Percentiles rank a stretch among this genome's conserved stretches.
Conservation (phyloP, 2,888 invertebrate genomes). For the Drosophila flavopinicola region DNA sequence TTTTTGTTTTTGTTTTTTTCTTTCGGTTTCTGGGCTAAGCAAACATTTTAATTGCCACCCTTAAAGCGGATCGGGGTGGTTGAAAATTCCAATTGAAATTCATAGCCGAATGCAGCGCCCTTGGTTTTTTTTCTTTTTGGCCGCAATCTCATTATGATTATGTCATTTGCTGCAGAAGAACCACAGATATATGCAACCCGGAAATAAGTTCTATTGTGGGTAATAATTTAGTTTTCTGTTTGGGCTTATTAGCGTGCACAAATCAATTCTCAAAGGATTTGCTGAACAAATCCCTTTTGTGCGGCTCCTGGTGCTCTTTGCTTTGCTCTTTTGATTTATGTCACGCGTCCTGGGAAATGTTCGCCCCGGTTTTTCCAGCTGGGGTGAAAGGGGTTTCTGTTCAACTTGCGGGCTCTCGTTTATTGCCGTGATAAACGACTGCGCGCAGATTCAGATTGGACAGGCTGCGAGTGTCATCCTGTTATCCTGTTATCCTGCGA, state of each 20-base stretch:
- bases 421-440: constrained; percentile 61
- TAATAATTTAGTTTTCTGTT: constrained; percentile 75
- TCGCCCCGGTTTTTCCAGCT: constrained; percentile 26
- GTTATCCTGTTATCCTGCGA: constrained; percentile 37
- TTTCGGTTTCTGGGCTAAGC: constrained; percentile 39
- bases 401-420: constrained; percentile 55
- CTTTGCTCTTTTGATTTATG: constrained; percentile 63
- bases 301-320: constrained; percentile 33
- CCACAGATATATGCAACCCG: constrained; percentile 34
- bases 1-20: too few relatives aligned
- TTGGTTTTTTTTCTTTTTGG: neutral
- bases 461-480: constrained; percentile 64
- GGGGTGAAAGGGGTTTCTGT: constrained; percentile 48
- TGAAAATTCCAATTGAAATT: constrained; percentile 77
- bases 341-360: constrained; percentile 76
- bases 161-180: constrained; percentile 67
- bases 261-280: constrained; percentile 84
- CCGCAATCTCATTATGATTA: constrained; percentile 64
- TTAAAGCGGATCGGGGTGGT: constrained; percentile 44
- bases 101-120: constrained; percentile 35
- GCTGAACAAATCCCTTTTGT: constrained; percentile 75
- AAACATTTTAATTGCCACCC: constrained; percentile 78
- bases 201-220: constrained; percentile 37
- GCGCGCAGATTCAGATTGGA: constrained; percentile 60
- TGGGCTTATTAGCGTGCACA: constrained; percentile 82